Base-by-base conservation (phyloP, 2,888 invertebrate species). In the Leptopilina myrica region DNA sequence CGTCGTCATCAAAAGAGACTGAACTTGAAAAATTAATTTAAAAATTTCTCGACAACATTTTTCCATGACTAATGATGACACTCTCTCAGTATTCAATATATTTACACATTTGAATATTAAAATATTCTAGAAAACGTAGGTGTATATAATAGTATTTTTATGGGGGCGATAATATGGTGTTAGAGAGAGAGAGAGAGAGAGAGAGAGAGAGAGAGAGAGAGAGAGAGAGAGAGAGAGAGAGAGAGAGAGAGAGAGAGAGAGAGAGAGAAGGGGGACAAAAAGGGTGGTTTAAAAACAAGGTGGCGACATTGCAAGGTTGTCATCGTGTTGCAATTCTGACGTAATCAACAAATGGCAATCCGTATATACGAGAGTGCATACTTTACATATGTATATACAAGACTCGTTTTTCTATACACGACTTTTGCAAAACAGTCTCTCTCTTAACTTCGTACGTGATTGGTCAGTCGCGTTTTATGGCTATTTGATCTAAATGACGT, bases 261-360 rank as follows among this genome's bases (percentile, higher is more conserved):
- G 20, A 20, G 20, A 53, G 76, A 11, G 66, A n/a, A n/a, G n/a
- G n/a, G n/a, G n/a, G n/a, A n/a, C n/a, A 15, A 14, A 65, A 33
- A 40, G 80, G 77, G 67, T 67, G 59, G 79, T 64, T 76, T 64
- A 83, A 81, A 79, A 78, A 79, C 62, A 79, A 81, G 78, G 81
- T 81, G 81, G 79, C 85, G 85, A 84, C 85, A 86, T 86, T 86
- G 86, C 85, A 86, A 86, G 86, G 86, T 85, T 85, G 85, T 82
- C 80, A 77, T 81, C 76, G 77, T 84, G 85, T 83, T 80, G 85
- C 82, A 86, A 85, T 78, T 78, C 78, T 85, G 84, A 85, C 83
- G 86, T 84, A 85, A 85, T 79, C 66, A 40, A 49, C 67, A 79
- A 69, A 53, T 49, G 49, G 14, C 69, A 53, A 69, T 69, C 26